These are phyloP conservation scores for Melanostoma scalare DNA, from an alignment of 2,888 invertebrate species.

Conservation along the genomic window DNA sequence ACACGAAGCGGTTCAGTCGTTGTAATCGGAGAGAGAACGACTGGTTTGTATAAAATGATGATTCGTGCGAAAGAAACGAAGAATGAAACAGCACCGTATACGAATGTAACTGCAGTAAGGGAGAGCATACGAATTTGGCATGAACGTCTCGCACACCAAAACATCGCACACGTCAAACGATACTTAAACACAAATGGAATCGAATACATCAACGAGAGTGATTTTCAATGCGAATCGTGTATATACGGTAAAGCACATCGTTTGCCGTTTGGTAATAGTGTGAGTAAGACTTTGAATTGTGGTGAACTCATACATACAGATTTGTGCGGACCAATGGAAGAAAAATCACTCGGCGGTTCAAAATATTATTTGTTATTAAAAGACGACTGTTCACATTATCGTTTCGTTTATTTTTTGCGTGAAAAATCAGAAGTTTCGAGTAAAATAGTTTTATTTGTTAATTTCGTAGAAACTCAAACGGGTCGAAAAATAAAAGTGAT, in stretches of 20 bases:
- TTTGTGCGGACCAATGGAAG: conserved; percentile 5
- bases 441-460: conserved; percentile 8
- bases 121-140: neutral
- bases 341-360: conserved; percentile 58
- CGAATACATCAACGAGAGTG: neutral
- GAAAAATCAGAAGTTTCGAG: conserved; percentile 27
- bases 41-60: conserved; percentile 8
- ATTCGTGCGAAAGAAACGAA: neutral
- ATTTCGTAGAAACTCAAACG: too few relatives aligned
- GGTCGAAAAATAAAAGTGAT: too few relatives aligned
- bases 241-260: neutral
- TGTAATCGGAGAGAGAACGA: conserved; percentile 9
- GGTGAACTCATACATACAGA: neutral
- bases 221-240: neutral
- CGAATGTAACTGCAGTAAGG: too few relatives aligned
- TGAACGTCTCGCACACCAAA: neutral
- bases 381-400: conserved; percentile 55
- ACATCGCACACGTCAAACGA: neutral
- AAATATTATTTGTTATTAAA: conserved; percentile 67
- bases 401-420: conserved; percentile 28
- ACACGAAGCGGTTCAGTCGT: neutral
- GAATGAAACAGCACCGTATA: too few relatives aligned
- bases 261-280: neutral
- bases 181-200: neutral
- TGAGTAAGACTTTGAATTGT: neutral